Conservation (phyloP, 2,797 vertebrate species). For the Galagoides demidoff region DNA sequence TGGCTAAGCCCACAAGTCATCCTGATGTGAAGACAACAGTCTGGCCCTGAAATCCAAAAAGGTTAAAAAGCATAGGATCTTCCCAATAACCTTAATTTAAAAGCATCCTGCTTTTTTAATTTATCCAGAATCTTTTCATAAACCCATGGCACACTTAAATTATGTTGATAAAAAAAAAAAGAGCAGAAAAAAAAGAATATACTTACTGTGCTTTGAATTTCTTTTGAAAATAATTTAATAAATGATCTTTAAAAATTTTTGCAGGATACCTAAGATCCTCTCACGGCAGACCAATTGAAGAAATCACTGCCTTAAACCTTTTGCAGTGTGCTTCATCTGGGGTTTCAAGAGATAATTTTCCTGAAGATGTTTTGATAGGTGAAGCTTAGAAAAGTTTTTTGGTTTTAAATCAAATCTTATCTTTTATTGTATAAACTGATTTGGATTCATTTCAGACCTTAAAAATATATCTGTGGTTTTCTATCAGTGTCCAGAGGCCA, state of each 20-base stretch:
- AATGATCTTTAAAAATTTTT: no score
- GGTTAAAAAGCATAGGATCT: neutral
- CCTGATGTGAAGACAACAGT: no score
- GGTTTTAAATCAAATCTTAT: neutral
- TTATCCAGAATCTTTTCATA: constrained; percentile 28
- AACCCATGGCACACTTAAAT: neutral
- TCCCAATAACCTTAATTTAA: neutral
- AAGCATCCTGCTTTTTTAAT: neutral
- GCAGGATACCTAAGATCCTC: no score
- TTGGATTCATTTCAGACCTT: constrained; percentile 20
- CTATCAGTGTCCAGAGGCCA: neutral
- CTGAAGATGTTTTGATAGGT: neutral
- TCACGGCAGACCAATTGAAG: no score
- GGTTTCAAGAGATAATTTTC: neutral
- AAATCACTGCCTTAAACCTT: neutral
- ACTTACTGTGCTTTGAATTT: no score
- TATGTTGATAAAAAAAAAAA: no score
- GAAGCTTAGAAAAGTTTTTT: neutral
- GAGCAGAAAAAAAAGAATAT: no score
- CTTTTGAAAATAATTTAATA: no score
- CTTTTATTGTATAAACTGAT: constrained; percentile 11
- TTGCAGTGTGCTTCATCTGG: neutral
- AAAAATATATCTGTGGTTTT: neutral
- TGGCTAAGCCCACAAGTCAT: neutral
- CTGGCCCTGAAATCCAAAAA: neutral